These are phyloP conservation scores for Peromyscus aztecus DNA, from an alignment of 2,797 vertebrate genomes.

Conservation along the genomic window DNA sequence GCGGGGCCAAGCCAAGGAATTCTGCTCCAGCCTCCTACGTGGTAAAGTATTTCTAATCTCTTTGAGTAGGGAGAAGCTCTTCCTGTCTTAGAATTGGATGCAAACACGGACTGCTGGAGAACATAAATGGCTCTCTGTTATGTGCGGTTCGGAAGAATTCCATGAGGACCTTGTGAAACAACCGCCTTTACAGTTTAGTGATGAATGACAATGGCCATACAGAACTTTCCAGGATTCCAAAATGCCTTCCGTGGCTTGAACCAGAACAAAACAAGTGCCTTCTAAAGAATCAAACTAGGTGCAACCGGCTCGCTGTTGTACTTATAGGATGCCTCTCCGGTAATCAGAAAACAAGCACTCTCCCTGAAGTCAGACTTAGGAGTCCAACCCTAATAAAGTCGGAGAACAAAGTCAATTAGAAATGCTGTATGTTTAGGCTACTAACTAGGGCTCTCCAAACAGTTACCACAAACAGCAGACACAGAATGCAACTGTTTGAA, in stretches of 20 bases:
- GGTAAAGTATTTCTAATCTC: constrained; percentile 80
- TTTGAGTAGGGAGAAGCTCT: constrained; percentile 58
- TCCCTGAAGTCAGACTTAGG: background rate
- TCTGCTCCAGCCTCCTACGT: constrained; percentile 74
- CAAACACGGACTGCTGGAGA: constrained; percentile 60
- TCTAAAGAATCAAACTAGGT: constrained; percentile 51
- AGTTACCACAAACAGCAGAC: constrained; percentile 72
- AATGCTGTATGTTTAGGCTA: constrained; percentile 50
- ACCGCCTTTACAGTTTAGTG: constrained; percentile 31
- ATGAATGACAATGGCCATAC: constrained; percentile 64
- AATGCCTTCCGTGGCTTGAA: constrained; percentile 35
- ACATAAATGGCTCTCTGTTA: constrained; percentile 81
- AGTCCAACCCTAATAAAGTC: background rate
- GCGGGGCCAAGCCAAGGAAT: constrained; percentile 62
- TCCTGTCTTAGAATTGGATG: constrained; percentile 69
- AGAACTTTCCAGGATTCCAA: constrained; percentile 62
- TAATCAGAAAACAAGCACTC: background rate
- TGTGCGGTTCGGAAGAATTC: constrained; percentile 71
- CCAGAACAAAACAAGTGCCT: constrained; percentile 43
- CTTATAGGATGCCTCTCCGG: background rate
- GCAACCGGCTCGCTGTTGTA: background rate
- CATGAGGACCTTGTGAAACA: too few relatives aligned
- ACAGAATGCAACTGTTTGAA: constrained; percentile 58
- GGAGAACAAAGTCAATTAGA: background rate
- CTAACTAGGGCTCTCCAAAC: constrained; percentile 65